Base-by-base conservation (phyloP, 2,888 invertebrate genomes). In the Drosophila borealis region DNA sequence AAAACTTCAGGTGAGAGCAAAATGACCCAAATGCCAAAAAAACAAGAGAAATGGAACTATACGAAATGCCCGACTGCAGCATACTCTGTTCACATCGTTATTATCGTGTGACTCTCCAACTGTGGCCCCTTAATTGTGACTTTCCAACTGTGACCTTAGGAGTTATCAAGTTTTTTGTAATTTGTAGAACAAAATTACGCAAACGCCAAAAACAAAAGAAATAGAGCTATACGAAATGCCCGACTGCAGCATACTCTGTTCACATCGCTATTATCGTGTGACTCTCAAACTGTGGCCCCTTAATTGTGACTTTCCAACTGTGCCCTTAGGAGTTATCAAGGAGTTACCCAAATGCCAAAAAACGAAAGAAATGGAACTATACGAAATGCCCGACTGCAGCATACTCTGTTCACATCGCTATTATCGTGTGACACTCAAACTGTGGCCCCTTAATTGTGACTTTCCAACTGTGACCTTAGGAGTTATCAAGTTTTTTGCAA, bases 21-120 rank as follows among this genome's bases (percentile, higher is more conserved):
- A 66, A 66, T 57, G 48, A 76, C 46, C 66, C 36, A 77, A 72
- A 54, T 34, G 44, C 46, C 42, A 45, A 37, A 36, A 37, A 34
- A 42, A 60, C 37, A 46, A 39, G n/a, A 10, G 33, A 19, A 59
- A 13, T 9, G 14, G 19, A 44, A 76, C 44, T 44, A 42, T 33
- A 66, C 55, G 33, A 59, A 17, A 29, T 13, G 5, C 25, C 17
- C 41, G 50, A 39, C 41, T 19, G 29, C 14, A 33, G 17, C 13
- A 53, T 41, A 42, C 41, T 14, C 53, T 51, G 36, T 4, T 13
- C 11, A 4, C 36, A 13, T 29, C 8, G 8, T 8, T 2, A 29
- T 8, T 29, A 29, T 29, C 8, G 29, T 29, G 8, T 29, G 29
- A 29, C 29, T 29, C 8, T 29, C 29, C 8, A 29, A 29, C 29